Evolutionary conservation across 1,140 invertebrate genomes (phyloP), one percentile per base, ranked within the genome.

Genomic region (Zaprionus davidi): DNA sequence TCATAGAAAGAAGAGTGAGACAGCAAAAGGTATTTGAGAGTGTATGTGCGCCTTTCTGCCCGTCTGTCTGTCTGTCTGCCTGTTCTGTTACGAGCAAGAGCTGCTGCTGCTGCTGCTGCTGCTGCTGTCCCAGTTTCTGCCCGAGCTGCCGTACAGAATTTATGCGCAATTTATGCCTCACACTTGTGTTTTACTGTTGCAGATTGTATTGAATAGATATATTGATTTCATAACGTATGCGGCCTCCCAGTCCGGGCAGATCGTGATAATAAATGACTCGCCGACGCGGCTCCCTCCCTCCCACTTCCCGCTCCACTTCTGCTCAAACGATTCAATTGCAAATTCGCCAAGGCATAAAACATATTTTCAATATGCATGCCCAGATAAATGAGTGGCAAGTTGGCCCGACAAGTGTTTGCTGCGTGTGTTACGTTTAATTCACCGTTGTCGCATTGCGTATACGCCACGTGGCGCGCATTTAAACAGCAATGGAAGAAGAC

Each of bases 191-290:
- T 79, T 71, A 79, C 83, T 82, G 83, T 78, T 87, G 76, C 84
- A 88, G 84, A 87, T 88, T 81, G 78, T 78, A 87, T 88, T 88
- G 83, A 88, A 87, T 88, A 88, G 85, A 88, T 84, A 90, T 81
- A 77, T 79, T 69, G 74, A 88, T 87, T 88, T 78, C 68, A 72
- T 79, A 69, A 82, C 78, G 76, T 84, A 88, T 81, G 70, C 65
- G 65, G 55, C 28, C 20, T 59, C 5, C 26, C 38, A 22, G 4
- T 53, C 17, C 22, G 41, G 62, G 65, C 63, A 41, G 78, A 78
- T 80, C 80, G 58, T 65, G 78, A 84, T 87, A 87, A 88, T 74
- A 87, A 88, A 88, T 73, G 78, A 87, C 69, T 83, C 41, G 20
- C 15, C 59, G 64, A 60, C 41, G 44, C 55, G 26, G 3, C 12